Conservation (phyloP, 2,113 vertebrate species). For the Peromyscus californicus region DNA sequence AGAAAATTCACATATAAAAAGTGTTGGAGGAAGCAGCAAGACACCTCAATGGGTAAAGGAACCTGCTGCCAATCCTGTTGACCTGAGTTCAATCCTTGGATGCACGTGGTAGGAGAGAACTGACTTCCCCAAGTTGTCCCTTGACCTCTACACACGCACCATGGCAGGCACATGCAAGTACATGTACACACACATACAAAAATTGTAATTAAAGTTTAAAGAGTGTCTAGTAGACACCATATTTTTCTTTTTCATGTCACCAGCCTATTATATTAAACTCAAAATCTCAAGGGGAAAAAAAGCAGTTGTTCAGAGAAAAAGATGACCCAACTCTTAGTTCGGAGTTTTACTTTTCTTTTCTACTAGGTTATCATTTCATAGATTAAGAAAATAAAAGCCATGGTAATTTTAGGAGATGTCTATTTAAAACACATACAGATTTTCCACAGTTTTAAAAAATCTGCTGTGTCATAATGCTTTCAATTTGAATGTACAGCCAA, state of each 20-base stretch:
- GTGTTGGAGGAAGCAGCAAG: not conserved
- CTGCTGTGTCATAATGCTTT: not conserved
- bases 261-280: not conserved
- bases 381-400: constrained; percentile 39
- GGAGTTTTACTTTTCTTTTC: not conserved
- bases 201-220: not conserved
- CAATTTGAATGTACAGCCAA: constrained; percentile 11
- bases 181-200: not conserved
- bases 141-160: not conserved
- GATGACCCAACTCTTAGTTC: not conserved
- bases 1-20: not conserved
- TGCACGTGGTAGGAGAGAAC: too few species aligned
- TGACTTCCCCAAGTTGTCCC: not conserved
- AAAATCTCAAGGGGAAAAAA: not conserved
- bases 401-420: constrained; percentile 37
- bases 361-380: constrained; percentile 24
- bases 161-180: not conserved
- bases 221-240: not conserved
- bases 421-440: constrained; percentile 3
- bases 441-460: constrained; percentile 54
- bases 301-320: not conserved
- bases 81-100: not conserved
- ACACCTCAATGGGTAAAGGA: not conserved
- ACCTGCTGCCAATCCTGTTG: not conserved
- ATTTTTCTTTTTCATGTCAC: not conserved